Conservation (phyloP, 2,888 invertebrate genomes). For the Hydropsyche betteni region DNA sequence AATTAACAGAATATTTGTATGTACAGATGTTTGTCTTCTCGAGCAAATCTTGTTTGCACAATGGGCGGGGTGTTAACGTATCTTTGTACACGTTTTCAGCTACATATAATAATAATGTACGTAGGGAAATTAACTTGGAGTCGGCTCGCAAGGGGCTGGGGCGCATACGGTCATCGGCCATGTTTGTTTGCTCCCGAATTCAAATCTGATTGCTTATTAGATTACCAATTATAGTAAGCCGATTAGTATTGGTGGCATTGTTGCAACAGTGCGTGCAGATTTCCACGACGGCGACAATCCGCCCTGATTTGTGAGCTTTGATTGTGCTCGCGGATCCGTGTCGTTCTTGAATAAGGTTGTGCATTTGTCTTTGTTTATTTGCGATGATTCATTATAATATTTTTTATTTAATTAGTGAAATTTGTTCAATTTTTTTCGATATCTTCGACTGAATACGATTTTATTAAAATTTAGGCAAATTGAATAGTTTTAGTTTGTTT, state of each 20-base stretch:
- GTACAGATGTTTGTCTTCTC: no score
- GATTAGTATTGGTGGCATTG: conserved; percentile 47
- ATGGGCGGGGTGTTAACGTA: no score
- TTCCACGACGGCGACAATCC: conserved; percentile 12
- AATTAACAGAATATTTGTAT: no score
- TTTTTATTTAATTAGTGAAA: no score
- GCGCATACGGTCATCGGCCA: conserved; percentile 48
- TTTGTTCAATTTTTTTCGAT: no score
- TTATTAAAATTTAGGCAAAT: no score
- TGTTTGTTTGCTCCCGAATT: conserved; percentile 49
- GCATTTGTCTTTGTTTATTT: no score
- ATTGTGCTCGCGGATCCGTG: conserved; percentile 40
- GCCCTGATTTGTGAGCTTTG: conserved; percentile 40
- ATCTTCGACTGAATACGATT: no score
- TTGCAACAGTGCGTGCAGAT: conserved; percentile 46
- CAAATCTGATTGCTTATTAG: conserved; percentile 52
- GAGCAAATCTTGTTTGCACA: conserved; percentile 24
- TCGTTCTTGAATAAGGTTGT: no score
- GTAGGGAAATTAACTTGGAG: neutral
- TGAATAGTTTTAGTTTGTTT: no score
- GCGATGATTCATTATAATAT: no score
- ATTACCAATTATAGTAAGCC: conserved; percentile 51
- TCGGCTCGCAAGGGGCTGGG: conserved; percentile 32
- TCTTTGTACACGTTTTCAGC: no score
- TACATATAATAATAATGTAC: neutral